Conservation (phyloP, 2,888 invertebrate genomes). For the Megastigmus dorsalis region DNA sequence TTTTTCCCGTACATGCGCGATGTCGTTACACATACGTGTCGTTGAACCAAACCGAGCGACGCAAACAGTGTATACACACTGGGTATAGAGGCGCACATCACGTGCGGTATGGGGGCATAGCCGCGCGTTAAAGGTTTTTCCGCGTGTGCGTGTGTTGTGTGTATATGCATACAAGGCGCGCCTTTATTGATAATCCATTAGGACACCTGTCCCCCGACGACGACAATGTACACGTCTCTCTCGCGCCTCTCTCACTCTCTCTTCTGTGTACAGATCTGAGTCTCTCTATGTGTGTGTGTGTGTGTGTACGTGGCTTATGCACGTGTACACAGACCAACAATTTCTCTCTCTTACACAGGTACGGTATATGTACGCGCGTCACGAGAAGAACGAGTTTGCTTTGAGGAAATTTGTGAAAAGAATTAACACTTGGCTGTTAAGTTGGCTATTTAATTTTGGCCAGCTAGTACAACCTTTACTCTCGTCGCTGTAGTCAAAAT, state of each 20-base stretch:
- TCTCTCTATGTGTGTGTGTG: not conserved
- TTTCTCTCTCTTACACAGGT: no score
- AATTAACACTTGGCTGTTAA: no score
- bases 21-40: constrained; percentile 9
- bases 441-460: no score
- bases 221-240: constrained; percentile 22
- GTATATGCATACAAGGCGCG: constrained; percentile 46
- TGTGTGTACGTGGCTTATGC: not conserved
- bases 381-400: no score
- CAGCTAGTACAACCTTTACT: no score
- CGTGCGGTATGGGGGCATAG: no score
- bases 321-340: no score
- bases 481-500: no score
- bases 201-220: constrained; percentile 54
- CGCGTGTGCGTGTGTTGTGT: not conserved
- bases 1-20: not conserved
- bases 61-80: not conserved
- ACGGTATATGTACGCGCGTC: no score
- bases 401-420: not conserved
- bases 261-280: not conserved
- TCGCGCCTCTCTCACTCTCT: not conserved
- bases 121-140: not conserved
- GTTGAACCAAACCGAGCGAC: constrained; percentile 25
- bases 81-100: no score
- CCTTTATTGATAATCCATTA: constrained; percentile 66